phyloP scores from a whole-genome alignment of 2,797 vertebrate species.

The Fistularia commersonii region DNA sequence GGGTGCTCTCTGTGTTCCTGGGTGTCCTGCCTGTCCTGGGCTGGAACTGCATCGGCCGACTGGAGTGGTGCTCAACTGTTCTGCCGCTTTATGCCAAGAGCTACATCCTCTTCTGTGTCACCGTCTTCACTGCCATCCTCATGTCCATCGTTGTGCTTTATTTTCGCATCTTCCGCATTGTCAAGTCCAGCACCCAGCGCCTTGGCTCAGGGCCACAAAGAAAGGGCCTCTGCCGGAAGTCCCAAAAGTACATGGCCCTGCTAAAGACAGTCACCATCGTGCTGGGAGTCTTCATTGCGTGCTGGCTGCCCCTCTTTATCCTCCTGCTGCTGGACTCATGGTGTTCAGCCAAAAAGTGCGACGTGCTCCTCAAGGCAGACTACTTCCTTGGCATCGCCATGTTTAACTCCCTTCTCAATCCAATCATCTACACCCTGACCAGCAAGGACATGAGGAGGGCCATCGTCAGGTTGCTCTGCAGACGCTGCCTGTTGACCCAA shows the following conservation, averaged over 20 bases:
- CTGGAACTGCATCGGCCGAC: constrained; percentile 84
- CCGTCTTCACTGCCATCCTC: constrained; percentile 78
- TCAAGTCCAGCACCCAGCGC: constrained; percentile 79
- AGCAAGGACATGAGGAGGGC: constrained; percentile 85
- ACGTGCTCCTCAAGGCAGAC: constrained; percentile 81
- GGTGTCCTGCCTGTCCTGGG: constrained; percentile 83
- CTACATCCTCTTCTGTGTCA: constrained; percentile 86
- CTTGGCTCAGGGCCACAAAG: constrained; percentile 56
- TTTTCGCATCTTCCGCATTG: constrained; percentile 83
- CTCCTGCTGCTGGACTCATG: constrained; percentile 84
- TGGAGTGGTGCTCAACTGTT: constrained; percentile 83
- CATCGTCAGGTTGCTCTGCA: constrained; percentile 80
- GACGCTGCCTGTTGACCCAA: constrained; percentile 68
- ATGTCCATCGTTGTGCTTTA: constrained; percentile 85
- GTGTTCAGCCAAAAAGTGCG: constrained; percentile 68
- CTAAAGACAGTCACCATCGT: constrained; percentile 88
- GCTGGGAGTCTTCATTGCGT: constrained; percentile 83
- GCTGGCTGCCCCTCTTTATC: constrained; percentile 88
- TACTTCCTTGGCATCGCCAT: constrained; percentile 89
- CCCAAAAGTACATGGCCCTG: constrained; percentile 84
- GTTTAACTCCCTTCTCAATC: constrained; percentile 88
- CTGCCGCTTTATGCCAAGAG: constrained; percentile 86
- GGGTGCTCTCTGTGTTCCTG: constrained; percentile 80
- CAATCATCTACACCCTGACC: constrained; percentile 90
- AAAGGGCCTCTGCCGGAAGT: constrained; percentile 70